Percentiles rank a stretch among this genome's conserved stretches.
Conservation (phyloP, 2,888 invertebrate species). For the Caenorhabditis sp. region DNA sequence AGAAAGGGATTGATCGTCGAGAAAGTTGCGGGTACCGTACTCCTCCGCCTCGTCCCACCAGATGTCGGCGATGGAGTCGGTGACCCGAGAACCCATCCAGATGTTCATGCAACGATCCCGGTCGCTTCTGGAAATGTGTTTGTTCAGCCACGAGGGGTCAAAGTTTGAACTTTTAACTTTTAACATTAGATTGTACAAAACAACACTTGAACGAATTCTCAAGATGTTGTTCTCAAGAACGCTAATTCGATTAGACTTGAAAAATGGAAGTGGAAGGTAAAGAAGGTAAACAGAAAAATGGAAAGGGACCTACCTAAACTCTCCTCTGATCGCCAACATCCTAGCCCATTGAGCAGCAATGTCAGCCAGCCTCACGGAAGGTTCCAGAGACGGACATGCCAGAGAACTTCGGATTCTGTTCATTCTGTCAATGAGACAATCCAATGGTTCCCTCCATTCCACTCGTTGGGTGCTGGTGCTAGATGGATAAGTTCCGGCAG, state of each 20-base stretch:
- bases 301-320: constrained; percentile 45
- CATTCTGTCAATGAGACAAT: constrained; percentile 52
- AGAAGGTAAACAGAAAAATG: not conserved
- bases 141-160: too few relatives aligned
- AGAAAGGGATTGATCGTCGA: constrained; percentile 39
- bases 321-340: constrained; percentile 52
- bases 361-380: constrained; percentile 57
- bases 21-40: constrained; percentile 49
- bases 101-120: constrained; percentile 52
- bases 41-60: constrained; percentile 66
- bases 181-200: too few relatives aligned
- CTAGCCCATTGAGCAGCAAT: constrained; percentile 62
- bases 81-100: constrained; percentile 60
- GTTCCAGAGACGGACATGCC: constrained; percentile 50
- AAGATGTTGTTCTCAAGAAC: not conserved
- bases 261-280: not conserved
- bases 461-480: constrained; percentile 24
- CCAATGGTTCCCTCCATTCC: constrained; percentile 56
- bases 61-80: constrained; percentile 53
- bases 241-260: too few relatives aligned
- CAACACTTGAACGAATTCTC: constrained; percentile 10
- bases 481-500: constrained; percentile 13
- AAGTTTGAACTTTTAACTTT: too few relatives aligned
- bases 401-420: constrained; percentile 39
- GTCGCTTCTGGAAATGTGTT: constrained; percentile 57